A percentile compares a stretch with the other conserved stretches of the same genome.
These are phyloP conservation scores for Daphoenositta chrysoptera DNA, from an alignment of 2,113 vertebrate genomes.

Conservation along the genomic window DNA sequence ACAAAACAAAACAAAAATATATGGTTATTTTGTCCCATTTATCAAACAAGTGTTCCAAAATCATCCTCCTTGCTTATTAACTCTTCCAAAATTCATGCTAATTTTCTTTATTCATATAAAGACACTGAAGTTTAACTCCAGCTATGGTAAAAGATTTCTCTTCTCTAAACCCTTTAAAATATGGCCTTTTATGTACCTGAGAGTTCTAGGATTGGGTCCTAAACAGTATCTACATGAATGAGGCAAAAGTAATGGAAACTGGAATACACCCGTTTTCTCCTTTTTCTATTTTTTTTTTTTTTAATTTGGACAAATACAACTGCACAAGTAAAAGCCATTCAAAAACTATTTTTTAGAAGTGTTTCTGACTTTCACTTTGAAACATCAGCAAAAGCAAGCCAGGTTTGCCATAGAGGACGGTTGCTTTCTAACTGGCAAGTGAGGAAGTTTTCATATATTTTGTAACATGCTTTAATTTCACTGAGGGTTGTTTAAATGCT, in stretches of 20 bases:
- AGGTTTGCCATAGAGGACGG: neutral
- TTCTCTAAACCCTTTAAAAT: neutral
- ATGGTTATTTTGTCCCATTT: slow-evolving; percentile 12
- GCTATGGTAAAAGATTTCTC: neutral
- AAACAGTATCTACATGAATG: neutral
- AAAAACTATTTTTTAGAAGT: neutral
- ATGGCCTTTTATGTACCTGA: neutral
- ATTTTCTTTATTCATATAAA: neutral
- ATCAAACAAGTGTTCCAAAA: slow-evolving; percentile 8
- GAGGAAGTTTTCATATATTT: neutral
- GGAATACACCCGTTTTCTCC: rapidly evolving
- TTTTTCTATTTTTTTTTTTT: neutral
- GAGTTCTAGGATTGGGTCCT: neutral
- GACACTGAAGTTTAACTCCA: neutral
- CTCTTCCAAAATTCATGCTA: neutral
- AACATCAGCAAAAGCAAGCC: neutral
- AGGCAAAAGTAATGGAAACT: neutral
- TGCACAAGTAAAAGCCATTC: neutral
- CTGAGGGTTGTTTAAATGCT: neutral
- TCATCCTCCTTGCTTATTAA: neutral
- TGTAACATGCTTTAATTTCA: neutral
- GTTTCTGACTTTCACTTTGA: neutral
- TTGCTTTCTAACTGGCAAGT: neutral
- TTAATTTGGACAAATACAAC: neutral
- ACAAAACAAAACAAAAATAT: neutral